Percentiles rank a stretch among this genome's conserved stretches.
Evolutionary conservation across 2,888 invertebrate genomes (phyloP).

Genomic region (Orchesella flavescens): DNA sequence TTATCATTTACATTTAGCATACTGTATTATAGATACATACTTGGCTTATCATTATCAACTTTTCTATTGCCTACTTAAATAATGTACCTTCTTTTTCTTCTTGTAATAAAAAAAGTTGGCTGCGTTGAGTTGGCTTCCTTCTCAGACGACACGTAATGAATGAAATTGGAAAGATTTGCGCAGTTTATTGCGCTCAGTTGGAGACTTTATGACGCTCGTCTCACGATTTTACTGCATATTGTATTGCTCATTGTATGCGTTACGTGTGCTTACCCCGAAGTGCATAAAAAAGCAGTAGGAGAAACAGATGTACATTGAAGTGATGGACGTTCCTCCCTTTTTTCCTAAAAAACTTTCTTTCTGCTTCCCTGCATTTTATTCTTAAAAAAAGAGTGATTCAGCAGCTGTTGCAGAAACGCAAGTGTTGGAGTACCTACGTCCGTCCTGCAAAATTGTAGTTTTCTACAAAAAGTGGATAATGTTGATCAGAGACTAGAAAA

Average conservation of each 20-base stretch:
- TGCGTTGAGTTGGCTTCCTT: neutral
- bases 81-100: too few species aligned
- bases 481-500: slow-evolving; percentile 43
- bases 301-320: slow-evolving; percentile 22
- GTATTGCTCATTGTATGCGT: slow-evolving; percentile 34
- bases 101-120: too few species aligned
- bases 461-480: slow-evolving; percentile 34
- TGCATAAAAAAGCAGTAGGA: neutral
- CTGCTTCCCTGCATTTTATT: slow-evolving; percentile 13
- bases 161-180: slow-evolving; percentile 36
- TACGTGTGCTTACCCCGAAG: neutral
- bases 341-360: neutral
- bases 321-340: slow-evolving; percentile 23
- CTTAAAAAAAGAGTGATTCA: neutral
- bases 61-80: too few species aligned
- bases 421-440: slow-evolving; percentile 26
- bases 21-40: neutral
- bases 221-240: slow-evolving; percentile 55
- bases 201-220: slow-evolving; percentile 46
- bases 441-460: slow-evolving; percentile 5
- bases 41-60: neutral
- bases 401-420: slow-evolving; percentile 24
- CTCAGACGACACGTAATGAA: slow-evolving; percentile 27
- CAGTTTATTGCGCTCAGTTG: slow-evolving; percentile 46
- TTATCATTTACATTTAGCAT: too few species aligned